A percentile compares a stretch with the other conserved stretches of the same genome.
Evolutionary conservation across 2,113 vertebrate genomes (phyloP).

Genomic region (Centropus unirufus): DNA sequence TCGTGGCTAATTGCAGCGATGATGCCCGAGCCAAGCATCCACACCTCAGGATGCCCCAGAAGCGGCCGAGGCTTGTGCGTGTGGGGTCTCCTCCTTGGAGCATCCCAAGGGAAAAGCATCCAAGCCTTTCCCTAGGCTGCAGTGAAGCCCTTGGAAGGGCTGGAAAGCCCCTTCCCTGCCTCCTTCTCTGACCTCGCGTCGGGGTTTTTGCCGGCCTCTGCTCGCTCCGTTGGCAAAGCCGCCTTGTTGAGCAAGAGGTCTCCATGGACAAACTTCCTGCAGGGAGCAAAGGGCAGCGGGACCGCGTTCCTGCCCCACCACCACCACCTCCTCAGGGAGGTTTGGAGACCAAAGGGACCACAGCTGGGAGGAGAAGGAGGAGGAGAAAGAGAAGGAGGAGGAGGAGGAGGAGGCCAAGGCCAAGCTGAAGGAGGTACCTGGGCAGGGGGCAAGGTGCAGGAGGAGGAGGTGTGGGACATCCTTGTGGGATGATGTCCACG

Average conservation of each 20-base stretch:
- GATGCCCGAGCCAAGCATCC: not conserved
- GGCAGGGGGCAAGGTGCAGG: fast-evolving
- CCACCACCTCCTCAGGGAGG: not conserved
- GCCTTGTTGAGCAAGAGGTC: conserved; percentile 11
- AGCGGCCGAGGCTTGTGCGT: too few relatives aligned
- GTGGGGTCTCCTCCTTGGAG: not conserved
- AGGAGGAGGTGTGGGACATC: not conserved
- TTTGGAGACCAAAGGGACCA: fast-evolving
- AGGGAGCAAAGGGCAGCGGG: conserved; percentile 30
- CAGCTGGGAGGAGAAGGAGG: not conserved
- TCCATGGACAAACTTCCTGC: not conserved
- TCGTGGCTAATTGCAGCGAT: not conserved
- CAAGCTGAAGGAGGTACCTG: not conserved
- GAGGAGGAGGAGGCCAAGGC: not conserved
- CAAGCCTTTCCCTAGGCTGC: not conserved
- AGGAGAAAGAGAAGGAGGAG: not conserved
- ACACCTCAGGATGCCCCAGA: fast-evolving
- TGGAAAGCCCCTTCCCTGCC: not conserved
- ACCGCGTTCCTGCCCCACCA: fast-evolving
- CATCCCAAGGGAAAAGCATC: not conserved
- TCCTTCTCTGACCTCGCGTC: fast-evolving
- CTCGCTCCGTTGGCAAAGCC: not conserved
- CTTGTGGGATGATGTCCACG: not conserved
- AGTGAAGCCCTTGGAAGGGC: fast-evolving
- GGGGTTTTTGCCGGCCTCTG: not conserved